phyloP scores from a whole-genome alignment of 2,113 vertebrate species.

The Glaucomys volans region DNA sequence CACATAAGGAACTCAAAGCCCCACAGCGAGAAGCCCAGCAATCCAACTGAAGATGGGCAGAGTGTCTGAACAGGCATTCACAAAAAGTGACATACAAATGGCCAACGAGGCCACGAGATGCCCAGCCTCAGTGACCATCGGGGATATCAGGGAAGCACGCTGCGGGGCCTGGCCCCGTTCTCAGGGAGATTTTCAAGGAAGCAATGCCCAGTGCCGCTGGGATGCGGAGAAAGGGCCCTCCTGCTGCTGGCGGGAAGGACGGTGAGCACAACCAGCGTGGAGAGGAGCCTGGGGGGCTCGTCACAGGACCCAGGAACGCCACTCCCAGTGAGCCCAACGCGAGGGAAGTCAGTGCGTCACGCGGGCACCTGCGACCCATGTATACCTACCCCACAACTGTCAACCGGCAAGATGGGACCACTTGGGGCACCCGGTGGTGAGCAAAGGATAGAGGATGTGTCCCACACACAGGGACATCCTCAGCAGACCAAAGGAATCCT shows the following conservation, averaged over 20 bases:
- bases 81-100: not conserved
- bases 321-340: not conserved
- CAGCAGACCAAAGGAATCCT: not conserved
- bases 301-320: accelerated
- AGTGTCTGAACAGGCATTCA: not conserved
- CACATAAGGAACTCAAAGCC: not conserved
- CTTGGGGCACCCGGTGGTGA: too few species aligned
- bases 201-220: too few species aligned
- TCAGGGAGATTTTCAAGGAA: too few species aligned
- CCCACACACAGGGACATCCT: not conserved
- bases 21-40: not conserved
- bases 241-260: too few species aligned
- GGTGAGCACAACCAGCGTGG: accelerated
- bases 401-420: not conserved
- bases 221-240: not conserved
- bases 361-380: too few species aligned
- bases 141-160: too few species aligned
- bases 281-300: accelerated
- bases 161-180: too few species aligned
- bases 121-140: too few species aligned
- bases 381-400: accelerated
- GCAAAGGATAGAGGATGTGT: too few species aligned
- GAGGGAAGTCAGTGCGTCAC: not conserved
- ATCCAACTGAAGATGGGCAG: not conserved
- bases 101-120: too few species aligned